These are phyloP conservation scores for Sinocyclocheilus grahami DNA, from an alignment of 2,113 vertebrate species.

Conservation along the genomic window DNA sequence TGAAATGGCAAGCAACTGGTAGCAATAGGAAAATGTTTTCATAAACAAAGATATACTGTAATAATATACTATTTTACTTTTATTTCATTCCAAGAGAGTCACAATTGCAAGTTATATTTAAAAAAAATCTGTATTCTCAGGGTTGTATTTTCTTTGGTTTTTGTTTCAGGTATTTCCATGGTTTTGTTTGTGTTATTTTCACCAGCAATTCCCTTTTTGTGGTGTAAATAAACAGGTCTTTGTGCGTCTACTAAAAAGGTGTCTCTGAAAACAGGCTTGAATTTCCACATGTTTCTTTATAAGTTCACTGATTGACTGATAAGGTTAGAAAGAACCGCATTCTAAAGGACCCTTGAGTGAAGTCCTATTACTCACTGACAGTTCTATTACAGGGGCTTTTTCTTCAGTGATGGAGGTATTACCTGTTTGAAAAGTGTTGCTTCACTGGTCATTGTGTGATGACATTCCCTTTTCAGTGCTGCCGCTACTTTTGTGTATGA, in stretches of 20 bases:
- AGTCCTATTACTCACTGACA: conserved; percentile 43
- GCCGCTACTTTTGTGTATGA: conserved; percentile 11
- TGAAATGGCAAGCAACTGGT: not conserved
- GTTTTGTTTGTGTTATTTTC: not conserved
- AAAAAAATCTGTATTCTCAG: not conserved
- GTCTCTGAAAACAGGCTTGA: not conserved
- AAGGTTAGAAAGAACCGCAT: conserved; percentile 29
- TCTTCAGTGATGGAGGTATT: conserved; percentile 38
- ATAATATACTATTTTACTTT: not conserved
- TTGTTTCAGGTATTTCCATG: not conserved
- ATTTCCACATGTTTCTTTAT: conserved; percentile 12
- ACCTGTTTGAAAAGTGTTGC: conserved; percentile 36
- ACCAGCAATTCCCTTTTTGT: not conserved
- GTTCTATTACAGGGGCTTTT: conserved; percentile 40
- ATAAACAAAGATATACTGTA: not conserved
- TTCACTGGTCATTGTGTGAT: conserved; percentile 32
- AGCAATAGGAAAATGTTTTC: not conserved
- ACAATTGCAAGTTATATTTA: not conserved
- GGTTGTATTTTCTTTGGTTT: not conserved
- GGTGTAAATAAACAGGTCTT: not conserved
- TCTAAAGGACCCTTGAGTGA: conserved; percentile 26
- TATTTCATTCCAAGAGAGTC: not conserved
- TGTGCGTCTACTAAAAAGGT: not conserved
- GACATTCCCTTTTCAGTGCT: not conserved
- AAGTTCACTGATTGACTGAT: conserved; percentile 36